phyloP scores from a whole-genome alignment of 2,888 invertebrate species.

The Torymus tubicola region DNA sequence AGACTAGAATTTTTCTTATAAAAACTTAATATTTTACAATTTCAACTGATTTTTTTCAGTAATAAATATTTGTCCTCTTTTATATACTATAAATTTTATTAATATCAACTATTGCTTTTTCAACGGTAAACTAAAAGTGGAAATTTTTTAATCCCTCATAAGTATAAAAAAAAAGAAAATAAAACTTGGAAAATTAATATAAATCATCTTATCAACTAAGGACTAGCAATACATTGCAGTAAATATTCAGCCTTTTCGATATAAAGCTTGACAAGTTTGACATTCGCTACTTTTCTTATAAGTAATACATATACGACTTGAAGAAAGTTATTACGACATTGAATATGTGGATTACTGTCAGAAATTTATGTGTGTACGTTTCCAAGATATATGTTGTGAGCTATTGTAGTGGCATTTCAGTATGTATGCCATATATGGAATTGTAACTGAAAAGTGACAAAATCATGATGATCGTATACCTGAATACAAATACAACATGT shows the following conservation, averaged over 20 bases:
- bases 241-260: not conserved
- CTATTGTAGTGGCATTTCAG: constrained; percentile 18
- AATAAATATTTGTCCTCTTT: not conserved
- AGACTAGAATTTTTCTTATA: constrained; percentile 28
- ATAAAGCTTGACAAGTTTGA: constrained; percentile 8
- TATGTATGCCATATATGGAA: constrained; percentile 20
- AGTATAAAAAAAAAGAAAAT: not conserved
- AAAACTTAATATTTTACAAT: not conserved
- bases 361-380: constrained; percentile 14
- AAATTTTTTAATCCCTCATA: not conserved
- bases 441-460: constrained; percentile 7
- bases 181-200: not conserved
- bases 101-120: too few species aligned
- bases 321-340: not conserved
- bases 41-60: not conserved
- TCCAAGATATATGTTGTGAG: constrained; percentile 16
- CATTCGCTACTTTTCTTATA: not conserved
- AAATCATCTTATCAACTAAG: constrained; percentile 1
- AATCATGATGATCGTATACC: constrained; percentile 4
- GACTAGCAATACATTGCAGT: constrained; percentile 1
- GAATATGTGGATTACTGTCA: not conserved
- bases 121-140: not conserved
- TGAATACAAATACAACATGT: constrained; percentile 6
- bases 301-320: not conserved
- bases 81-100: too few species aligned